Conservation (phyloP, 1,140 invertebrate genomes). For the Pteromalus puparum region DNA sequence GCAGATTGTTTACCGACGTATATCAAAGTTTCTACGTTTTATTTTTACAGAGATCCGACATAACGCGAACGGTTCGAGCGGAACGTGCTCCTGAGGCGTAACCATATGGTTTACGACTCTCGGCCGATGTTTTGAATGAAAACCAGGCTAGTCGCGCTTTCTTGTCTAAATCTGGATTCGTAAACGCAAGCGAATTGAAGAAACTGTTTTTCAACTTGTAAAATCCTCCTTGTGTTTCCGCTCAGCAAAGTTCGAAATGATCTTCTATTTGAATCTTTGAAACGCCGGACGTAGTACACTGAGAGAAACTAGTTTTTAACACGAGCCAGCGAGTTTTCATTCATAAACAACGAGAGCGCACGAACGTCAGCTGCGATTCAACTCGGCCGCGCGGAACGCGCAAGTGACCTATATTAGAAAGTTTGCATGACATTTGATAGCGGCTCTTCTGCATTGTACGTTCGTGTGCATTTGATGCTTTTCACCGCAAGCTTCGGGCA, state of each 20-base stretch:
- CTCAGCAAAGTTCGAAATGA: too few species aligned
- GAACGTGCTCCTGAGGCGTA: background rate
- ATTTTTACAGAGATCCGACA: too few species aligned
- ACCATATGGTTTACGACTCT: background rate
- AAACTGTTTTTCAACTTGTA: background rate
- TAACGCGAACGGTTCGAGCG: background rate
- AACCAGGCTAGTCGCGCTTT: background rate
- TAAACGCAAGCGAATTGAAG: background rate
- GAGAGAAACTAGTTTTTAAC: background rate
- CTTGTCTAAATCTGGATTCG: background rate
- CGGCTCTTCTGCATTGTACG: background rate
- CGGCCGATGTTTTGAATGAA: background rate
- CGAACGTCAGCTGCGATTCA: background rate
- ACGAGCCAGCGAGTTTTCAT: background rate
- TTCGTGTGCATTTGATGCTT: background rate
- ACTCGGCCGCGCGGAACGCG: background rate
- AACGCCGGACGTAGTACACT: too few species aligned
- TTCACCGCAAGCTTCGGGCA: background rate
- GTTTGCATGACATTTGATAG: background rate
- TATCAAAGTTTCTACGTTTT: too few species aligned
- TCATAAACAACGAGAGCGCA: background rate
- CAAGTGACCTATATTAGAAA: background rate
- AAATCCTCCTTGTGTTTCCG: too few species aligned
- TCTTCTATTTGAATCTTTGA: too few species aligned
- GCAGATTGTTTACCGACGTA: too few species aligned